Conservation (phyloP, 37 sponge, comb jelly and placozoan species). For the Theonella swinhoei region DNA sequence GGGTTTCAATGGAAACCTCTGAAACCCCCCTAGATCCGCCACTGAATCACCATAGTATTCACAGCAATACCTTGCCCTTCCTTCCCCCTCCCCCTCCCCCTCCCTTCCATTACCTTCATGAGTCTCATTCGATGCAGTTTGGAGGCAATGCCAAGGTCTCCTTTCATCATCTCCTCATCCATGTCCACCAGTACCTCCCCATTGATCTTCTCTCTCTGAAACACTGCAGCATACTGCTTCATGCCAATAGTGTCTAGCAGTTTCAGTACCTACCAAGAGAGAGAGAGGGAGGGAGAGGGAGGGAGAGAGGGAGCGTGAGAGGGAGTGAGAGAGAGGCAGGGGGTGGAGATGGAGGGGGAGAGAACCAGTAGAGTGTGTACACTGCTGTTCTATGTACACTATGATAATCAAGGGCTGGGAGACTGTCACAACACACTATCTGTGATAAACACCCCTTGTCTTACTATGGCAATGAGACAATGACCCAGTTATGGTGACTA, state of each 20-base stretch:
- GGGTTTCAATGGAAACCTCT: too few species aligned
- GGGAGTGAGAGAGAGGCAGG: background rate
- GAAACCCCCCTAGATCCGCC: too few species aligned
- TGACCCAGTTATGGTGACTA: too few species aligned
- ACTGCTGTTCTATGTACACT: background rate
- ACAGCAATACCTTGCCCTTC: too few species aligned
- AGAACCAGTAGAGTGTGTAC: background rate
- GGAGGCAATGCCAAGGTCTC: background rate
- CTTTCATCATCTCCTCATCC: background rate
- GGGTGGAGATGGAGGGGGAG: background rate
- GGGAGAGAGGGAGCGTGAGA: background rate
- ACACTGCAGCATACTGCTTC: constrained; percentile 46
- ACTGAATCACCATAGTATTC: too few species aligned
- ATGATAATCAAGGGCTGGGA: background rate
- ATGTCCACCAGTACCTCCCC: background rate
- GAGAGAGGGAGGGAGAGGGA: background rate
- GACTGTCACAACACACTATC: too few species aligned
- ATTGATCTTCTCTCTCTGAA: constrained; percentile 39
- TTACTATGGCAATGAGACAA: too few species aligned
- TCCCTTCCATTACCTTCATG: background rate
- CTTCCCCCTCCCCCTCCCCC: too few species aligned
- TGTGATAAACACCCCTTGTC: too few species aligned
- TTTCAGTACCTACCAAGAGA: constrained; percentile 24
- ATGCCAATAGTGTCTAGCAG: constrained; percentile 49
- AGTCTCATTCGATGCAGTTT: background rate